Evolutionary conservation across 2,113 vertebrate genomes (phyloP), one percentile per base, ranked within the genome.

Genomic region (Percopsis transmontana): DNA sequence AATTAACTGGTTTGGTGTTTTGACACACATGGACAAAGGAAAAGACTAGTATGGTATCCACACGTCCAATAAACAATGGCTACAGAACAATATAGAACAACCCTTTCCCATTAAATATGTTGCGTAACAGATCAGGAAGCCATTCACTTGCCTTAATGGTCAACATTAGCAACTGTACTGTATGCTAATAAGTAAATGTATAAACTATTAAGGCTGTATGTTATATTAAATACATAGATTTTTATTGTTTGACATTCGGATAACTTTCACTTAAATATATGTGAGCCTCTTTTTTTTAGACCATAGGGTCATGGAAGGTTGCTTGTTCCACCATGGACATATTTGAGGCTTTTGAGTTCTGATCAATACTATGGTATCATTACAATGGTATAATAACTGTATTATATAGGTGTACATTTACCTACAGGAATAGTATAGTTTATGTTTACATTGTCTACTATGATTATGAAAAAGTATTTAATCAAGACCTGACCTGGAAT

Each of bases 21-120:
- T 90, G 81, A 90, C 86, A 70, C 63, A 74, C 81, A 75, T 78
- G 81, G 79, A 87, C 85, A 89, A 85, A 88, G 85, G 90, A 92
- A 92, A 90, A 77, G 81, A 88, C 91, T 90, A 87, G 91, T 89
- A 88, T 79, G 79, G 82, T 88, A 75, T 89, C 83, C 89, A 89
- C 86, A 84, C 83, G 16, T 91, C 86, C 80, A 82, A 70, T n/a
- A 63, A 62, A 92, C 91, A 92, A 91, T 84, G 71, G 88, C 75
- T 63, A 20, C 74, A 85, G 89, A 91, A 93, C 90, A 91, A 89
- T 85, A 91, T 88, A 67, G 90, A 93, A 91, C 79, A 81, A 59
- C 85, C 81, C 81, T 87, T 74, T 87, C 20, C 59, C 79, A 87
- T 89, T 89, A 88, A 84, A 89, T 79, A 87, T 87, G 88, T 87